Percentiles rank a stretch among this genome's conserved stretches.
phyloP scores from a whole-genome alignment of 53 echinoderm and acorn worm genomes.

The Antedon mediterranea region DNA sequence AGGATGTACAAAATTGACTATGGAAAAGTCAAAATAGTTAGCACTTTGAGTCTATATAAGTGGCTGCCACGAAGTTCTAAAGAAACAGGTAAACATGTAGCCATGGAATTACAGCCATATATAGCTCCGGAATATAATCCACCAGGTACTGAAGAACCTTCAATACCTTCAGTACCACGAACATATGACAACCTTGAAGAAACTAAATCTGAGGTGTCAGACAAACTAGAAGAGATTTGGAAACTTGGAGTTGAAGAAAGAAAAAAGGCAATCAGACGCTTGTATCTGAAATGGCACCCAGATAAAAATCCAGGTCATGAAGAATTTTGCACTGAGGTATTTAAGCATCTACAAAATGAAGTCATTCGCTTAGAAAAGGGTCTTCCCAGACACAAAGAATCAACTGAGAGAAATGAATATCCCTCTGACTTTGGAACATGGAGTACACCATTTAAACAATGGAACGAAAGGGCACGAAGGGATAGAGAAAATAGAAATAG shows the following conservation, averaged over 20 bases:
- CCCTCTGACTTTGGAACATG: constrained; percentile 2
- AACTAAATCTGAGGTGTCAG: constrained; percentile 8
- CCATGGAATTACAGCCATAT: neutral
- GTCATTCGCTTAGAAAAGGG: constrained; percentile 8
- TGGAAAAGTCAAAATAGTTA: constrained; percentile 21
- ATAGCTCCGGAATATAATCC: neutral
- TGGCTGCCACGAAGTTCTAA: constrained; percentile 9
- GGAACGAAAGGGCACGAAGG: neutral
- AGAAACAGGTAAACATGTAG: neutral
- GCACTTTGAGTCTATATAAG: constrained; percentile 17
- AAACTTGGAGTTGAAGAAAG: constrained; percentile 24
- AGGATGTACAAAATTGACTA: constrained; percentile 14
- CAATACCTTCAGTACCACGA: neutral
- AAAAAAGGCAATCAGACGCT: constrained; percentile 22
- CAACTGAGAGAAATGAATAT: neutral
- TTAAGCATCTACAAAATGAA: constrained; percentile 34
- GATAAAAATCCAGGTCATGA: constrained; percentile 38
- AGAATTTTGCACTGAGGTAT: constrained; percentile 23
- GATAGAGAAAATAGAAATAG: neutral
- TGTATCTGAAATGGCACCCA: constrained; percentile 52
- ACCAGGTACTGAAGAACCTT: neutral
- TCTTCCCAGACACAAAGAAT: neutral
- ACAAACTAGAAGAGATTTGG: constrained; percentile 20
- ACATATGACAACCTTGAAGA: constrained; percentile 4
- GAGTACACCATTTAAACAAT: constrained; percentile 2